Evolutionary conservation across 2,113 vertebrate genomes (phyloP), one percentile per base, ranked within the genome.

Genomic region (Eulemur macaco): DNA sequence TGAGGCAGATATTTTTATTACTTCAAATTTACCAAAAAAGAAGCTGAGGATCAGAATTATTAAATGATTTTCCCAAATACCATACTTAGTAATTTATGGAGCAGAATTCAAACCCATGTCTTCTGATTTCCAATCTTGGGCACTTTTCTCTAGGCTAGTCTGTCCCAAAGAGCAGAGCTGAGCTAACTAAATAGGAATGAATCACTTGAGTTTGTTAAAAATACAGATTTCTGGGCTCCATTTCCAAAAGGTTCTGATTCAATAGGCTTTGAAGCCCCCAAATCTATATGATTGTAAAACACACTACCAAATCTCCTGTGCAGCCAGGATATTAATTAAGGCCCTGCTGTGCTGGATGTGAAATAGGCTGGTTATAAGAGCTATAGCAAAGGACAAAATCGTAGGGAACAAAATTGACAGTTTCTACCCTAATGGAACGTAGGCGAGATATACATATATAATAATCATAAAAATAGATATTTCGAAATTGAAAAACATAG

Each of bases 1-100:
- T 37, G 73, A 95, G 86, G 39, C 54, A 71, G 45, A 21, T 50
- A 29, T 94, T 93, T 96, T 76, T 87, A 81, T 85, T 42, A 47
- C 23, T 86, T 18, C 17, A 95, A n/a, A 56, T 92, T 73, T 86
- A 69, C 15, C 58, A 29, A 66, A 95, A 95, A 80, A 31, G 34
- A 95, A 89, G 66, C 29, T 21, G 39, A 89, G 78, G 42, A 50
- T 84, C 47, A 60, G 86, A 84, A 14, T 74, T 60, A 58, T 45
- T 50, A 64, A 90, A 29, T 74, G 39, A 86, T 47, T 68, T 86
- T 14, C 66, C 31, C 42, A 91, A 77, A 45, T 82, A 60, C 27
- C n/a, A n/a, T 39, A 21, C 29, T 58, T 42, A 77, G 20, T 54
- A 91, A 68, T 86, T 96, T 27, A 50, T 8, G 66, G 25, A 81